Evolutionary conservation across 2,113 vertebrate genomes (phyloP).

Genomic region (Oxyruncus cristatus): DNA sequence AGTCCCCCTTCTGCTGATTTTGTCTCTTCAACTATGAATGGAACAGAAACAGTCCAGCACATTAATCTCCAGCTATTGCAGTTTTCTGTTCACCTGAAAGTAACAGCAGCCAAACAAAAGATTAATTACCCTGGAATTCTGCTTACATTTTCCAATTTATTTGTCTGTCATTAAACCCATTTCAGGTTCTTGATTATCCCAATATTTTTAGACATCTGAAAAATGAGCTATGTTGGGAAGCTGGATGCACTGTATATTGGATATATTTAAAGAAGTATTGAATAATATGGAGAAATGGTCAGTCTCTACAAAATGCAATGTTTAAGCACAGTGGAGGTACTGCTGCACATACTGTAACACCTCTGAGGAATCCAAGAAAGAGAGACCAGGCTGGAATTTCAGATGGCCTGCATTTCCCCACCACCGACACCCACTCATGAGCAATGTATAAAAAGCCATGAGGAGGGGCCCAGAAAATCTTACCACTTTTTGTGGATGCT

Average conservation of each 20-base stretch:
- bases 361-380: neutral
- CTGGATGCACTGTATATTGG: accelerated
- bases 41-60: neutral
- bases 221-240: neutral
- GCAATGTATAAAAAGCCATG: neutral
- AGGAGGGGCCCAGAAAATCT: neutral
- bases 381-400: neutral
- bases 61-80: neutral
- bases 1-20: neutral
- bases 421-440: neutral
- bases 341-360: neutral
- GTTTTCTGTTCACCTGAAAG: neutral
- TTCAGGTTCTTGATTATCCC: neutral
- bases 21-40: neutral
- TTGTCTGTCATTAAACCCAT: neutral
- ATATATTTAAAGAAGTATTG: neutral
- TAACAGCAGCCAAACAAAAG: neutral
- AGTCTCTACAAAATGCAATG: neutral
- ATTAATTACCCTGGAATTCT: neutral
- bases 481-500: neutral
- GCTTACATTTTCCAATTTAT: neutral
- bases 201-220: neutral
- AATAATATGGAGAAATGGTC: neutral
- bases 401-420: neutral
- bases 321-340: neutral